These are phyloP conservation scores for Alloplasta piceator DNA, from an alignment of 2,888 invertebrate genomes.

Conservation along the genomic window DNA sequence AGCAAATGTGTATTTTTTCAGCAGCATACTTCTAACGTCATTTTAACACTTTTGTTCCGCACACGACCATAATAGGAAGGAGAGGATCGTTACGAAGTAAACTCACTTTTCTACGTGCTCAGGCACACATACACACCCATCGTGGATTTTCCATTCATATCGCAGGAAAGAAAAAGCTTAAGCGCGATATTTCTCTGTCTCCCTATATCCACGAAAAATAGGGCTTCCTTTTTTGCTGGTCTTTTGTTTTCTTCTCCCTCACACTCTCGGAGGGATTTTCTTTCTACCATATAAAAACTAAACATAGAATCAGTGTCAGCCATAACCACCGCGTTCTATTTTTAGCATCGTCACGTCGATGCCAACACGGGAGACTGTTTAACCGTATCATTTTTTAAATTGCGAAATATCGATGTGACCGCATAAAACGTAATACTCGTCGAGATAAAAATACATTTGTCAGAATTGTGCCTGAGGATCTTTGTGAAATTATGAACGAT, in stretches of 20 bases:
- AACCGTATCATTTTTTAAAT: constrained; percentile 25
- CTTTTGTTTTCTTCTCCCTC: constrained; percentile 9
- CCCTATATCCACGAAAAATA: background rate
- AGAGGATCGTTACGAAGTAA: constrained; percentile 43
- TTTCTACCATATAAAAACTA: constrained; percentile 16
- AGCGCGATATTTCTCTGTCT: too few species aligned
- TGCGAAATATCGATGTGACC: too few species aligned
- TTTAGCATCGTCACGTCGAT: constrained; percentile 27
- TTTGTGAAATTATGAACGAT: too few species aligned
- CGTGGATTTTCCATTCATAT: constrained; percentile 25
- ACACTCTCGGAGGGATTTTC: background rate
- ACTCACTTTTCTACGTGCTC: constrained; percentile 35
- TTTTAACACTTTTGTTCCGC: background rate
- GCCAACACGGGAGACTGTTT: constrained; percentile 2
- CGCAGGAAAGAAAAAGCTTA: too few species aligned
- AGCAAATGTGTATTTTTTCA: too few species aligned
- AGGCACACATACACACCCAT: constrained; percentile 21
- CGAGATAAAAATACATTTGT: too few species aligned
- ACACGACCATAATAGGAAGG: too few species aligned
- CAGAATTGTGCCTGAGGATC: too few species aligned
- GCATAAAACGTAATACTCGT: too few species aligned
- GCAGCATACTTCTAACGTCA: constrained; percentile 4
- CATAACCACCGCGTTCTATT: constrained; percentile 1
- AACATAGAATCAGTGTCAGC: constrained; percentile 13
- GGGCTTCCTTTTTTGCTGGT: background rate